phyloP scores from a whole-genome alignment of 2,113 vertebrate genomes.

The Glaucidium brasilianum region DNA sequence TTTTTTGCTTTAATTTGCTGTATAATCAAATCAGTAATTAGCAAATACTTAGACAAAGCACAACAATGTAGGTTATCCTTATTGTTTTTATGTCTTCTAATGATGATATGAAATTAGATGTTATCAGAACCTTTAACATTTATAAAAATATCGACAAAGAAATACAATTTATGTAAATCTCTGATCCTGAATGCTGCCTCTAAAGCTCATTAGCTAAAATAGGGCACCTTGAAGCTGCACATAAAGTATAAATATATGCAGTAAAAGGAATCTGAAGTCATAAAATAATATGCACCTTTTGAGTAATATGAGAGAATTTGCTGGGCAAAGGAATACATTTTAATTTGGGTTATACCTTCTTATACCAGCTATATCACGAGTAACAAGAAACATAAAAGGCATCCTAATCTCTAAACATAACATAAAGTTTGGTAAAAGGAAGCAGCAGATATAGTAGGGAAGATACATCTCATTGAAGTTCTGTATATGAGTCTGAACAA shows the following conservation, averaged over 20 bases:
- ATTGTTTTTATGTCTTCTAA: neutral
- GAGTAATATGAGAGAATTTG: neutral
- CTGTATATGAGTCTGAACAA: neutral
- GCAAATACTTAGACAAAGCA: neutral
- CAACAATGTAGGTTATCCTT: neutral
- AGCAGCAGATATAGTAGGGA: neutral
- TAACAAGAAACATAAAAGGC: neutral
- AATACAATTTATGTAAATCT: neutral
- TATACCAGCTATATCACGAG: neutral
- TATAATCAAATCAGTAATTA: conserved; percentile 47
- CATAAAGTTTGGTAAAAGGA: neutral
- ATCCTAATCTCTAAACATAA: neutral
- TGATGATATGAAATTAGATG: neutral
- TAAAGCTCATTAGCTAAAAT: neutral
- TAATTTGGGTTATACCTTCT: neutral
- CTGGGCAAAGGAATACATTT: neutral
- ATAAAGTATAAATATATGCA: neutral
- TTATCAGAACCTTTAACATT: neutral
- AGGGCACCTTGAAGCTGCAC: neutral
- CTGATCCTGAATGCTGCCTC: neutral
- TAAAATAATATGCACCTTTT: neutral
- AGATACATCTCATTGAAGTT: neutral
- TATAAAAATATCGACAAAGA: neutral
- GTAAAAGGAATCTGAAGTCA: neutral
- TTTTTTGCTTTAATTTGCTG: conserved; percentile 26